A percentile compares a stretch with the other conserved stretches of the same genome.
phyloP scores from a whole-genome alignment of 2,113 vertebrate species.

The Lontra canadensis region DNA sequence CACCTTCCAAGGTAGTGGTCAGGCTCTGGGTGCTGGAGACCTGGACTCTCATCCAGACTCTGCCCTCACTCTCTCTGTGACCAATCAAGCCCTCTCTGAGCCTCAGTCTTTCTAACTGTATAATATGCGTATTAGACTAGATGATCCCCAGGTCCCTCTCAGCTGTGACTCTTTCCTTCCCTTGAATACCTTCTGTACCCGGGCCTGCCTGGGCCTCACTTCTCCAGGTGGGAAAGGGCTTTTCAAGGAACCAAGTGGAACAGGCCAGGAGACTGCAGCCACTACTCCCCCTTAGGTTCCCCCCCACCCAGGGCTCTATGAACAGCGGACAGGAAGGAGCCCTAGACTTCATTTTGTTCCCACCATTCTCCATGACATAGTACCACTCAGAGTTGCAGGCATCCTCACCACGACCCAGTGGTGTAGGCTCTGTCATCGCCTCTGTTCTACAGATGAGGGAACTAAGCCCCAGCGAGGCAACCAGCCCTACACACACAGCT shows the following conservation, averaged over 20 bases:
- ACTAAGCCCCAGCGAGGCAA: neutral
- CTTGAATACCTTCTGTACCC: neutral
- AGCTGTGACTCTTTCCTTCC: neutral
- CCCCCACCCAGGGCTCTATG: neutral
- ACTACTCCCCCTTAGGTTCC: too few relatives aligned
- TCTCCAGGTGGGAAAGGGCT: neutral
- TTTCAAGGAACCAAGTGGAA: neutral
- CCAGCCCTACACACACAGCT: neutral
- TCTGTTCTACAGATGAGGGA: neutral
- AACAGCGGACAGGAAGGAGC: neutral
- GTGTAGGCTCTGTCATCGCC: neutral
- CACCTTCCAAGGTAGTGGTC: neutral
- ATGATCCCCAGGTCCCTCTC: neutral
- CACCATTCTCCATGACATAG: neutral
- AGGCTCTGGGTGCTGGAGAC: neutral
- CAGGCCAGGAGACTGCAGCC: neutral
- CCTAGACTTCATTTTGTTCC: neutral
- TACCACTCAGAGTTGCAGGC: neutral
- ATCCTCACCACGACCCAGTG: neutral
- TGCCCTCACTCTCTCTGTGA: neutral
- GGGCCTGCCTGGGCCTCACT: neutral
- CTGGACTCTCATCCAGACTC: neutral
- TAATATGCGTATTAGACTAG: neutral
- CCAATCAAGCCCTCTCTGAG: neutral
- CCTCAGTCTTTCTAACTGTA: slow-evolving; percentile 25